These are phyloP conservation scores for Camponotus pennsylvanicus DNA, from an alignment of 1,140 invertebrate species.

Conservation along the genomic window DNA sequence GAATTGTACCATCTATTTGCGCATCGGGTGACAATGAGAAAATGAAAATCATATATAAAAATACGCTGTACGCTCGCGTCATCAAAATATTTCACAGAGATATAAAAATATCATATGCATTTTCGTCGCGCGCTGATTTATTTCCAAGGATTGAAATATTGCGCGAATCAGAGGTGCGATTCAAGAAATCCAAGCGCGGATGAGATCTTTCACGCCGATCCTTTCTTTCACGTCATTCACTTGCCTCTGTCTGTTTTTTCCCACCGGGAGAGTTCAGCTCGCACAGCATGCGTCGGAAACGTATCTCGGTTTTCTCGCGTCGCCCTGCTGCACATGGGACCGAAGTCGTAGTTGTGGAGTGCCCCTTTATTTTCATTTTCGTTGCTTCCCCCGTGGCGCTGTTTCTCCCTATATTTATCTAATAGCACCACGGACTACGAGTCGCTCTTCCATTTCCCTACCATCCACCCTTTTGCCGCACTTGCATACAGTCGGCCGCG, in stretches of 20 bases:
- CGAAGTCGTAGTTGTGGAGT: constrained; percentile 63
- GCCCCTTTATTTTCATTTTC: constrained; percentile 79
- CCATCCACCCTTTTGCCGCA: constrained; percentile 52
- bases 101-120: neutral
- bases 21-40: constrained; percentile 11
- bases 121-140: neutral
- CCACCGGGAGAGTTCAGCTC: constrained; percentile 1
- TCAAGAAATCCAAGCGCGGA: constrained; percentile 54
- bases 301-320: constrained; percentile 58
- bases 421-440: constrained; percentile 73
- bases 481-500: constrained; percentile 68
- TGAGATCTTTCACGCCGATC: constrained; percentile 25
- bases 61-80: neutral
- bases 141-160: neutral
- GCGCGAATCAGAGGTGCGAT: constrained; percentile 37
- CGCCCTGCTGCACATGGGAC: constrained; percentile 39
- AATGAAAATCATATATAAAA: neutral
- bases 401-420: constrained; percentile 81
- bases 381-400: constrained; percentile 67
- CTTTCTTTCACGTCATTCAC: constrained; percentile 34
- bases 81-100: neutral
- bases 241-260: constrained; percentile 47
- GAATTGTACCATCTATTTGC: neutral
- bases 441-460: constrained; percentile 63
- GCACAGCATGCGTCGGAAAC: constrained; percentile 45